A percentile compares a stretch with the other conserved stretches of the same genome.
Conservation (phyloP, 2,888 invertebrate species). For the Aromia moschata region DNA sequence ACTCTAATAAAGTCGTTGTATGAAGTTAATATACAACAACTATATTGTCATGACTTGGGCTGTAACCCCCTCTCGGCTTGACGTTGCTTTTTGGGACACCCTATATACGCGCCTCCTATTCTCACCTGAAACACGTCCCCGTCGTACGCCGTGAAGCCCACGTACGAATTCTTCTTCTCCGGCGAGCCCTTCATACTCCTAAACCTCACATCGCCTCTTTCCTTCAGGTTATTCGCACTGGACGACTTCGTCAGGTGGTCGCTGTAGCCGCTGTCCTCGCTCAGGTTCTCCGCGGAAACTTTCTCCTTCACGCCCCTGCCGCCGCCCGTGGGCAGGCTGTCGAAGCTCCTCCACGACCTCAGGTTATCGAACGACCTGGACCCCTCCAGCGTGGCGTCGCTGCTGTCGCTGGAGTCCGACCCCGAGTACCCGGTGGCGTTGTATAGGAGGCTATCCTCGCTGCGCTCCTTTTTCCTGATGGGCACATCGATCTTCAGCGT, state of each 20-base stretch:
- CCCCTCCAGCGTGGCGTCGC: conserved; percentile 54
- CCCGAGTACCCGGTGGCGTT: conserved; percentile 54
- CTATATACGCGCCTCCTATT: no score
- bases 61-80: no score
- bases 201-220: conserved; percentile 38
- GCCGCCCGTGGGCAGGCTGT: conserved; percentile 53
- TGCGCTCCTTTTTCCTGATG: conserved; percentile 40
- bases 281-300: conserved; percentile 79
- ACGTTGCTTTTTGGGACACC: no score
- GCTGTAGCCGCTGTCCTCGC: conserved; percentile 83
- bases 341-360: conserved; percentile 62
- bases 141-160: conserved; percentile 48
- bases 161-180: conserved; percentile 44
- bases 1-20: no score
- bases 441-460: conserved; percentile 50
- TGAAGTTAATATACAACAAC: no score
- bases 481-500: conserved; percentile 53
- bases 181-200: conserved; percentile 34
- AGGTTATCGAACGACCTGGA: conserved; percentile 60
- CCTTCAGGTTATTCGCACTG: conserved; percentile 46
- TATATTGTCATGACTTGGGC: no score
- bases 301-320: conserved; percentile 56
- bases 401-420: conserved; percentile 62
- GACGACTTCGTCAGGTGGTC: conserved; percentile 63
- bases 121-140: conserved; percentile 48